Percentiles rank a stretch among this genome's conserved stretches.
Conservation (phyloP, 2,113 vertebrate genomes). For the Motacilla tschutschensis region DNA sequence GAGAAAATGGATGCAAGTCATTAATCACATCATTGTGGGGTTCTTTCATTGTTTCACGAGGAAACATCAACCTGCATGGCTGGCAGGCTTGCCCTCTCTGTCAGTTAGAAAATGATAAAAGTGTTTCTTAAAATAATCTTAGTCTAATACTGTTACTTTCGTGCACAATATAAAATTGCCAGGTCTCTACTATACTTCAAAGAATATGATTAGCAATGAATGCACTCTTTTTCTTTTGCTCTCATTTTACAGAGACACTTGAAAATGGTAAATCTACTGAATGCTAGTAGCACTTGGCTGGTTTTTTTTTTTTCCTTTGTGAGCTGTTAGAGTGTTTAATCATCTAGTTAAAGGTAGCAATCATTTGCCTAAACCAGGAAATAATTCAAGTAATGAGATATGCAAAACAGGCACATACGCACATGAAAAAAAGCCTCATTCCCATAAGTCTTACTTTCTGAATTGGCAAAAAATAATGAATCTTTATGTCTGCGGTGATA, state of each 20-base stretch:
- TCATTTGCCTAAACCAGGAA: conserved; percentile 61
- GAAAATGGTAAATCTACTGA: conserved; percentile 45
- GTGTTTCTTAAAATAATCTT: conserved; percentile 67
- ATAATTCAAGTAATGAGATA: conserved; percentile 74
- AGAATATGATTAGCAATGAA: conserved; percentile 53
- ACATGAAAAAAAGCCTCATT: conserved; percentile 3
- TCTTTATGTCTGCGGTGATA: conserved; percentile 73
- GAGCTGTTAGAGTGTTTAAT: conserved; percentile 56
- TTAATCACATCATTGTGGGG: conserved; percentile 48
- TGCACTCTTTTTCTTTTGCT: conserved; percentile 5
- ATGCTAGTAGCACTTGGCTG: not conserved
- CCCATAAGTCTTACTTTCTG: conserved; percentile 56
- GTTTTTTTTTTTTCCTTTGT: not conserved
- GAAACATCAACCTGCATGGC: conserved; percentile 29
- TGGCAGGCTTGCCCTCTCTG: conserved; percentile 23
- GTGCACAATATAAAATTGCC: conserved; percentile 5
- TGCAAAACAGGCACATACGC: conserved; percentile 36
- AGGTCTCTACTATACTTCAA: conserved; percentile 31
- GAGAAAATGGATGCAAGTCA: conserved; percentile 42
- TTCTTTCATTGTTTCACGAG: conserved; percentile 21
- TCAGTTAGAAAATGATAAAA: conserved; percentile 59
- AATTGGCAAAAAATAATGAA: conserved; percentile 78
- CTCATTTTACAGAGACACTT: conserved; percentile 25
- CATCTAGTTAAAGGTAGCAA: conserved; percentile 65
- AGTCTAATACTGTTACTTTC: conserved; percentile 46